Evolutionary conservation across 2,888 invertebrate species (phyloP).

Genomic region (Hipparchia semele): DNA sequence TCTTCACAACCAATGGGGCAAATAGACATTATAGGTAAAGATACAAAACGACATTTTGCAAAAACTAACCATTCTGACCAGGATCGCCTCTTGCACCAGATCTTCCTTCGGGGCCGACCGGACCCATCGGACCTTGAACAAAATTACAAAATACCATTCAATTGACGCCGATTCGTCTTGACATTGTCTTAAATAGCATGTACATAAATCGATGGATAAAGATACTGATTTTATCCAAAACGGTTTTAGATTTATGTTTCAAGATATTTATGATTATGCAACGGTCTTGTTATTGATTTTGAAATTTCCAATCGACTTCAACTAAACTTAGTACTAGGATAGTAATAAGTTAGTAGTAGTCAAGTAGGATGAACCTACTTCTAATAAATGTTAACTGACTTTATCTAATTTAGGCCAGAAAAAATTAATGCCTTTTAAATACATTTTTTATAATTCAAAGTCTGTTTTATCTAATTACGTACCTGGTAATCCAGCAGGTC

Average conservation of each 20-base stretch:
- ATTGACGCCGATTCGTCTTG: too few relatives aligned
- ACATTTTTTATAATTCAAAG: not conserved
- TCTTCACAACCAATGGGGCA: too few relatives aligned
- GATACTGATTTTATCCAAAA: too few relatives aligned
- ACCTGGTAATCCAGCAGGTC: slow-evolving; percentile 88
- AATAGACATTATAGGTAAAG: too few relatives aligned
- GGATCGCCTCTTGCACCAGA: slow-evolving; percentile 89
- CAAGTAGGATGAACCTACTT: too few relatives aligned
- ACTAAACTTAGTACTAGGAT: too few relatives aligned
- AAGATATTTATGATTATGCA: not conserved
- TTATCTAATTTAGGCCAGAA: too few relatives aligned
- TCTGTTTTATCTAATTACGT: slow-evolving; percentile 36
- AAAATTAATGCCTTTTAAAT: not conserved
- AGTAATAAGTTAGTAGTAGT: too few relatives aligned
- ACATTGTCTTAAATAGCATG: too few relatives aligned
- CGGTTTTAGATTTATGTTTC: too few relatives aligned
- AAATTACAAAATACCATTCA: not conserved
- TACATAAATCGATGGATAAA: too few relatives aligned
- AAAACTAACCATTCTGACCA: slow-evolving; percentile 85
- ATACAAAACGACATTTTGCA: not conserved
- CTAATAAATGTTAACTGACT: too few relatives aligned
- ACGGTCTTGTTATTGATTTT: not conserved
- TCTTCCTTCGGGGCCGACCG: slow-evolving; percentile 89
- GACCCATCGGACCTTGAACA: slow-evolving; percentile 74
- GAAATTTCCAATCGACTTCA: not conserved